Evolutionary conservation across 2,888 invertebrate species (phyloP).

Genomic region (Tholera decimalis): DNA sequence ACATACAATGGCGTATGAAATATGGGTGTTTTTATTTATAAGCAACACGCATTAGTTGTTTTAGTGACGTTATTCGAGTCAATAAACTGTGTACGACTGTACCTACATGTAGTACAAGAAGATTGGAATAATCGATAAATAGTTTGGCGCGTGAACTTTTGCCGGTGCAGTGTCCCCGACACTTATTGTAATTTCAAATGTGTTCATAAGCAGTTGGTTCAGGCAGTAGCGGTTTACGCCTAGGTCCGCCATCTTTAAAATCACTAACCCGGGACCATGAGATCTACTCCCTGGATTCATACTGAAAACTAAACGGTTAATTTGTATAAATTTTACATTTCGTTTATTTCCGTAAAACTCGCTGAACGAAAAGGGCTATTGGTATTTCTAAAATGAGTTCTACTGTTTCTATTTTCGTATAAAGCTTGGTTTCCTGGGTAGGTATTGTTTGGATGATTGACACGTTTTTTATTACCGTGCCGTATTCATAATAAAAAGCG

Average conservation of each 20-base stretch:
- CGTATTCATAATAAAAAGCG: constrained; percentile 56
- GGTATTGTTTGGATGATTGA: constrained; percentile 53
- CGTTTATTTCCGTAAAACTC: background rate
- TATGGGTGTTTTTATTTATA: constrained; percentile 64
- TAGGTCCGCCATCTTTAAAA: constrained; percentile 68
- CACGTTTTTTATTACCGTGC: constrained; percentile 51
- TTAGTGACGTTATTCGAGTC: constrained; percentile 53
- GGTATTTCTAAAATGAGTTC: constrained; percentile 15
- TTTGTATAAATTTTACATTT: constrained; percentile 26
- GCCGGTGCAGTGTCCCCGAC: constrained; percentile 79
- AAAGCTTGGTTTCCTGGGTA: constrained; percentile 28
- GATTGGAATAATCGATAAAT: constrained; percentile 83
- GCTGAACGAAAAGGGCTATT: background rate
- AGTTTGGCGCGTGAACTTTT: constrained; percentile 85
- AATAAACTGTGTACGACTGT: constrained; percentile 57
- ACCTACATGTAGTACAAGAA: constrained; percentile 67
- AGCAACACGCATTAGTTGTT: constrained; percentile 45
- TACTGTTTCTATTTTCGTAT: constrained; percentile 41
- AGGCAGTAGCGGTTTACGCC: constrained; percentile 65
- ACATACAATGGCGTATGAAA: constrained; percentile 60
- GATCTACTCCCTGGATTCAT: constrained; percentile 48
- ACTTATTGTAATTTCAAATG: constrained; percentile 90
- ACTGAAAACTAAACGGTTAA: constrained; percentile 46
- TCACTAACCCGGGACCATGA: constrained; percentile 54
- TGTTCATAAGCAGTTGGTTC: constrained; percentile 76